Evolutionary conservation across 2,888 invertebrate species (phyloP).

Genomic region (Nymphalis urticae): DNA sequence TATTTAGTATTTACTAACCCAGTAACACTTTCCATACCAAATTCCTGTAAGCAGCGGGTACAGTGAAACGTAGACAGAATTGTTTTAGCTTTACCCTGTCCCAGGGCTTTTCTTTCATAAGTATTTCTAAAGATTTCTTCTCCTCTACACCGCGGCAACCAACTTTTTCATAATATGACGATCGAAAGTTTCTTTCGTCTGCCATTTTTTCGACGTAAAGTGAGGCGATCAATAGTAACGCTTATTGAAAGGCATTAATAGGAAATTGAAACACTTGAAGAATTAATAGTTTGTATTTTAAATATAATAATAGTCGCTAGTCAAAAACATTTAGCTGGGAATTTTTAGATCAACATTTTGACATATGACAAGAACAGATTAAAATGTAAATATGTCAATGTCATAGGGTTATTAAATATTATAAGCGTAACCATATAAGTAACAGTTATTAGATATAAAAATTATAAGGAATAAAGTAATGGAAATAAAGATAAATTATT

Average conservation of each 20-base stretch:
- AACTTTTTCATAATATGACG: conserved; percentile 92
- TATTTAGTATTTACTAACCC: conserved; percentile 71
- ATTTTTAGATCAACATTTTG: too few species aligned
- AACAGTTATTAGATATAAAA: too few species aligned
- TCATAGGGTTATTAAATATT: background rate
- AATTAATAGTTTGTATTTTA: background rate
- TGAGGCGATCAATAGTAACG: conserved; percentile 23
- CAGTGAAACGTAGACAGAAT: conserved; percentile 91
- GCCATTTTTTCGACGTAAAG: conserved; percentile 56
- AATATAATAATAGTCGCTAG: background rate
- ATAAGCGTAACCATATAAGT: too few species aligned
- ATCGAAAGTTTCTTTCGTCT: conserved; percentile 90
- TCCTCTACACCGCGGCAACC: conserved; percentile 95
- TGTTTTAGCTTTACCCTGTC: conserved; percentile 90
- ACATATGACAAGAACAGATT: background rate
- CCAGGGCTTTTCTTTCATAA: conserved; percentile 91
- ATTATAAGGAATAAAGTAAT: too few species aligned
- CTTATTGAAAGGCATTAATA: conserved; percentile 4
- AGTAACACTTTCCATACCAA: conserved; percentile 93
- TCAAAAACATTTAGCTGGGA: too few species aligned
- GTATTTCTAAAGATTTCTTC: conserved; percentile 93
- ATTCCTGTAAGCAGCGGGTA: conserved; percentile 90
- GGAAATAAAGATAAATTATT: background rate
- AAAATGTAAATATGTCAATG: background rate
- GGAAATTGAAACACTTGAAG: background rate